Percentiles rank a stretch among this genome's conserved stretches.
phyloP scores from a whole-genome alignment of 2,113 vertebrate genomes.

The Caranx melampygus region DNA sequence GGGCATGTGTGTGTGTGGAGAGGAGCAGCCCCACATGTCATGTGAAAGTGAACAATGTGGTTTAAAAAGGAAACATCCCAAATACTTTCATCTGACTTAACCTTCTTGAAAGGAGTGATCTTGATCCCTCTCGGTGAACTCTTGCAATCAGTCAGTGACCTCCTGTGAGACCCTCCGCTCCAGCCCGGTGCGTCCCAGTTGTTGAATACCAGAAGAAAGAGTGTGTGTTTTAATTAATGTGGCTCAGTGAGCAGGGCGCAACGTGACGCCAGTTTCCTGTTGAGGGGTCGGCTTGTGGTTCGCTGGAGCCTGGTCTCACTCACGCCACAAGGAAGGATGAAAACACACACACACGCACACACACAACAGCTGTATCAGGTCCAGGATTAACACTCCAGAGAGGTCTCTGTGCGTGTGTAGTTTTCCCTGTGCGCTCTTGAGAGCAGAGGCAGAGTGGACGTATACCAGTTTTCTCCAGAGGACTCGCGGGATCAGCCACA shows the following conservation, averaged over 20 bases:
- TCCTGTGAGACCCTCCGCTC: background rate
- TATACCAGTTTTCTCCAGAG: constrained; percentile 21
- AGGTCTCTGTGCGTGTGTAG: background rate
- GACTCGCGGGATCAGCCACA: background rate
- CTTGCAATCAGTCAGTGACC: background rate
- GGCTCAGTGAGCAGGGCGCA: constrained; percentile 8
- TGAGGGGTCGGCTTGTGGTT: constrained; percentile 32
- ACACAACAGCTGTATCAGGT: constrained; percentile 39
- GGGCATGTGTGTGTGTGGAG: constrained; percentile 26
- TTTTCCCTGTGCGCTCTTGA: background rate
- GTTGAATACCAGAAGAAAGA: constrained; percentile 21
- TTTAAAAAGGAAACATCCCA: background rate
- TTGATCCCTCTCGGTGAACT: background rate
- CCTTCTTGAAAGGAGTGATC: background rate
- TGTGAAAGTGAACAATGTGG: background rate
- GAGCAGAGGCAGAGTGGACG: constrained; percentile 2
- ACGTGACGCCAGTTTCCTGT: constrained; percentile 59
- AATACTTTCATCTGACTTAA: background rate
- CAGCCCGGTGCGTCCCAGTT: background rate
- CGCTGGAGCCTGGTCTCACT: constrained; percentile 27
- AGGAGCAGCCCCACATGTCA: constrained; percentile 4
- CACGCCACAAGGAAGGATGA: constrained; percentile 32
- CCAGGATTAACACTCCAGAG: background rate
- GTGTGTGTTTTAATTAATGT: constrained; percentile 21
- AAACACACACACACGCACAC: background rate